Base-by-base conservation (phyloP, 2,888 invertebrate species). In the Escarpia spicata region DNA sequence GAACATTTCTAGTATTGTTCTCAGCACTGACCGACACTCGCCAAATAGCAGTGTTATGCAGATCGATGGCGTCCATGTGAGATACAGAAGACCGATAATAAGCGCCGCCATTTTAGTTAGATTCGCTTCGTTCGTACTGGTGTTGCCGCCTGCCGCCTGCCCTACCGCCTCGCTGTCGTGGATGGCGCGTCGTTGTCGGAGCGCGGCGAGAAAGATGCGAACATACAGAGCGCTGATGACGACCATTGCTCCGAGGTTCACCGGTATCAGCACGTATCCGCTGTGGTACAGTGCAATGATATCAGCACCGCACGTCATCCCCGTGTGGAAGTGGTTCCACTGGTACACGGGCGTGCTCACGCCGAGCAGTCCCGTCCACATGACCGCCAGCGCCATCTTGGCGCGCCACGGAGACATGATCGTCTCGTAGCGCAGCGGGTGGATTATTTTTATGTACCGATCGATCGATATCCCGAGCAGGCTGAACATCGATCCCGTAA, bases 361-460 rank as follows among this genome's bases (percentile, higher is more conserved):
- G 26, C 75, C 15, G 26, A 91, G 10, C 31, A 91, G 44, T 3
- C 12, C 45, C 19, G 52, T n/a, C 91, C 91, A 91, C 91, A n/a
- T 91, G 45, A 45, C 45, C 19, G 45, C 52, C 91, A 91, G 91
- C 26, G n/a, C 45, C 31, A 44, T 45, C 44, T 52, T 43, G 44
- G 45, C 44, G 37, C 37, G 43, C 45, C 91, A 37, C 44, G 45
- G 37, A 26, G 91, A 44, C 45, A 91, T 26, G 91, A 91, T 52
- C 44, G 37, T 12, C 45, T 45, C 37, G n/a, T 92, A 89, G 92
- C 75, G 92, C 43, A 89, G 31, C 89, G 89, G 92, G 92, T 60
- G 45, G 92, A 58, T 43, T 37, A 92, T 60, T 15, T 43, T 60
- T 10, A 92, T 75, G 60, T 75, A 92, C 15, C 92, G 60, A n/a